phyloP scores from a whole-genome alignment of 2,888 invertebrate species.

The Hartigia nigra region DNA sequence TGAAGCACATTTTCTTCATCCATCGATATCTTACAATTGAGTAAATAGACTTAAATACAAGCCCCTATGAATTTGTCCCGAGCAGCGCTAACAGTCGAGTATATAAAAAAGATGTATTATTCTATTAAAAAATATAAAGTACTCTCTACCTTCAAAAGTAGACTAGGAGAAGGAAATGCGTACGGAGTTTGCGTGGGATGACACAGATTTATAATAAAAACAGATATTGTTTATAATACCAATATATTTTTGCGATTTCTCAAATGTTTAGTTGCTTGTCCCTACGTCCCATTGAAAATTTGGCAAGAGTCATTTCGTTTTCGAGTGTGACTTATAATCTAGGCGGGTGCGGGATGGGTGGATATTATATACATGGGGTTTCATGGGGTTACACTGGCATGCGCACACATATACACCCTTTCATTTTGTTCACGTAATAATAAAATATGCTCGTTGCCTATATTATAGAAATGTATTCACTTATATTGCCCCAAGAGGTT shows the following conservation, averaged over 20 bases:
- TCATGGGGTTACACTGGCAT: conserved; percentile 46
- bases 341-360: conserved; percentile 38
- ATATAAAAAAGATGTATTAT: neutral
- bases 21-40: neutral
- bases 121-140: neutral
- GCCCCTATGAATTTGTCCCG: neutral
- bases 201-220: neutral
- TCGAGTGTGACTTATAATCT: conserved; percentile 51
- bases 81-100: neutral
- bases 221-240: conserved; percentile 59
- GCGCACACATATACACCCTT: conserved; percentile 32
- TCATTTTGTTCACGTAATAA: conserved; percentile 18
- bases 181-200: neutral
- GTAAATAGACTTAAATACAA: neutral
- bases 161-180: neutral
- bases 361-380: conserved; percentile 57
- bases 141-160: neutral
- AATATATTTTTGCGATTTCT: conserved; percentile 63
- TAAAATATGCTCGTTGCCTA: conserved; percentile 21
- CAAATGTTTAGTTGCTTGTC: conserved; percentile 55
- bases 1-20: neutral
- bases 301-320: conserved; percentile 60
- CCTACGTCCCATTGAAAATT: conserved; percentile 60
- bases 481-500: neutral
- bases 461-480: neutral